Evolutionary conservation across 2,888 invertebrate genomes (phyloP), one percentile per base, ranked within the genome.

Genomic region (Agrotis puta): DNA sequence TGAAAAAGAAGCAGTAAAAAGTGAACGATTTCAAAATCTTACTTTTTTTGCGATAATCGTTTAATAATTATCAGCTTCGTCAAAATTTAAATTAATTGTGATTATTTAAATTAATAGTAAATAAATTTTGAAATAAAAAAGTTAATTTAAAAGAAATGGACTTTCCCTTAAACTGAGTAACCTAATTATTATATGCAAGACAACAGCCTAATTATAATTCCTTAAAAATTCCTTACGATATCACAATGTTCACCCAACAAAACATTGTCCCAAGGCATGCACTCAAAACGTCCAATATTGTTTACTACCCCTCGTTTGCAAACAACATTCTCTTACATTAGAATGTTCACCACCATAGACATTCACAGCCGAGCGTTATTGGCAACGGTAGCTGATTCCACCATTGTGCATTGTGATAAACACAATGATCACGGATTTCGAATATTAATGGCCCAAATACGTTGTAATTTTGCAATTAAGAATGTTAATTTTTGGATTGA

Each of bases 381-480:
- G 83, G 59, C 77, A 82, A 86, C 73, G 75, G 65, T 54, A 74
- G 74, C 77, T 85, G 86, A 86, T 86, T 86, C 61, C 61, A 74
- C 79, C 77, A 86, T 85, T 85, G 82, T 82, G 50, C 65, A 39
- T 39, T 39, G 39, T 68, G 69, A 69, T 73, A 73, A 79, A 80
- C 70, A 79, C 85, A 81, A 76, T 81, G 81, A 78, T 76, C 72
- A 70, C 70, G 65, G 66, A 77, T 75, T 76, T 58, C 70, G 64
- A 70, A 70, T 75, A 79, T 77, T 77, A 75, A 64, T 72, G 70
- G 70, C 70, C 66, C 62, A 65, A 83, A 83, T 81, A 68, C 78
- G 76, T 76, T 75, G 84, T 84, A 78, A 83, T 70, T 81, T 72
- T 71, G 63, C 78, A 85, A 85, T 83, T 85, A 73, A 69, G 67